Percentiles rank a stretch among this genome's conserved stretches.
Evolutionary conservation across 1,140 invertebrate species (phyloP).

Genomic region (Drosophila pandora): DNA sequence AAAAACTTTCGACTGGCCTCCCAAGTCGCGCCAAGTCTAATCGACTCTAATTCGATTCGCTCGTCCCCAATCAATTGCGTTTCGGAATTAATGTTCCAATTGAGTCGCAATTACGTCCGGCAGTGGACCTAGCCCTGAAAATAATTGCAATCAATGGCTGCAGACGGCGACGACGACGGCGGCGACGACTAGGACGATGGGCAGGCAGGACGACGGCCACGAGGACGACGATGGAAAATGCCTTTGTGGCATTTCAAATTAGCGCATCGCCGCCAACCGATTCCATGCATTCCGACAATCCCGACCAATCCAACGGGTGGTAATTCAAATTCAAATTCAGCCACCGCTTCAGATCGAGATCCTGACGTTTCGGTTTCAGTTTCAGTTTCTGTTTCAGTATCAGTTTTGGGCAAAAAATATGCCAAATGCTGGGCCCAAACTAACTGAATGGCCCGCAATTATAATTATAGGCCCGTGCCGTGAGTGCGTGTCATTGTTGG

Average conservation of each 20-base stretch:
- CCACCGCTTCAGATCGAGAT: not conserved
- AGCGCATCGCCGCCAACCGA: slow-evolving; percentile 43
- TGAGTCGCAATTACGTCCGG: slow-evolving; percentile 40
- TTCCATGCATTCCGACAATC: slow-evolving; percentile 2
- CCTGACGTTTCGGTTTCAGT: not conserved
- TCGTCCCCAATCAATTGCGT: slow-evolving; percentile 30
- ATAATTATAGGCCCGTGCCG: slow-evolving; percentile 15
- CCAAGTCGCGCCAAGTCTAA: slow-evolving; percentile 17
- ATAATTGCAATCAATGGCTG: slow-evolving; percentile 61
- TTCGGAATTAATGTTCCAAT: slow-evolving; percentile 45
- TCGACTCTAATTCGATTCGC: slow-evolving; percentile 40
- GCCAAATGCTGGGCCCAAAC: slow-evolving; percentile 37
- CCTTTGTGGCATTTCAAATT: slow-evolving; percentile 61
- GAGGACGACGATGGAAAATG: slow-evolving; percentile 32
- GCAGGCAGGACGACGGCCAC: not conserved
- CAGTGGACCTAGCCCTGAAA: slow-evolving; percentile 41
- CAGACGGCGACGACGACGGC: slow-evolving; percentile 14
- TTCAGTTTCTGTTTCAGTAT: not conserved
- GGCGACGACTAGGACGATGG: not conserved
- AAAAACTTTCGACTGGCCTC: slow-evolving; percentile 1
- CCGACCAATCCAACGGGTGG: slow-evolving; percentile 2
- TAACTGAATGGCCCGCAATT: slow-evolving; percentile 46
- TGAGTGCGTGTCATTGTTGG: slow-evolving; percentile 30
- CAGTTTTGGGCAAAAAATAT: slow-evolving; percentile 30
- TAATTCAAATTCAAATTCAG: slow-evolving; percentile 37